Evolutionary conservation across 53 echinoderm and acorn worm genomes (phyloP).

Genomic region (Patiria pectinifera): DNA sequence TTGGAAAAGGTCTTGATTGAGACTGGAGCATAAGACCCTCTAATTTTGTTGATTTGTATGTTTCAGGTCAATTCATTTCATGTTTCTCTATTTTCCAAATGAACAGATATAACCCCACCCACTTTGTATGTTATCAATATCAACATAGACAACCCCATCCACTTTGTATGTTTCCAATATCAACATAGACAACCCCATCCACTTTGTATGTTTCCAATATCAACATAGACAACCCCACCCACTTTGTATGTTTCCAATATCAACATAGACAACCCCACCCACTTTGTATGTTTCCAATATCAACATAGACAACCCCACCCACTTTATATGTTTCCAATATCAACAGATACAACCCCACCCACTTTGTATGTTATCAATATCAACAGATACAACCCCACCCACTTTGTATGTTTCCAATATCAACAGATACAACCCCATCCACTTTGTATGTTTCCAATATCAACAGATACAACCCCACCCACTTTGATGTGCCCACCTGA

Average conservation of each 20-base stretch:
- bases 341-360: constrained; percentile 40
- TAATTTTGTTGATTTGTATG: background rate
- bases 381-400: background rate
- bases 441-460: constrained; percentile 7
- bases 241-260: too few relatives aligned
- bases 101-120: constrained; percentile 22
- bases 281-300: too few relatives aligned
- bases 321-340: too few relatives aligned
- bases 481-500: constrained; percentile 50
- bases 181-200: constrained; percentile 32
- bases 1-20: too few relatives aligned
- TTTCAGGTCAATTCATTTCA: too few relatives aligned
- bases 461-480: constrained; percentile 28
- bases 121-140: too few relatives aligned
- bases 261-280: constrained; percentile 37
- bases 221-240: constrained; percentile 37
- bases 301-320: constrained; percentile 37
- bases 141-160: constrained; percentile 32
- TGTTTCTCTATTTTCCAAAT: background rate
- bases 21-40: too few relatives aligned
- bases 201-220: too few relatives aligned
- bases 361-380: too few relatives aligned
- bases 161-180: too few relatives aligned
- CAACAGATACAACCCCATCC: too few relatives aligned
- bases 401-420: background rate